Base-by-base conservation (phyloP, 2,113 vertebrate species). In the Craseonycteris thonglongyai region DNA sequence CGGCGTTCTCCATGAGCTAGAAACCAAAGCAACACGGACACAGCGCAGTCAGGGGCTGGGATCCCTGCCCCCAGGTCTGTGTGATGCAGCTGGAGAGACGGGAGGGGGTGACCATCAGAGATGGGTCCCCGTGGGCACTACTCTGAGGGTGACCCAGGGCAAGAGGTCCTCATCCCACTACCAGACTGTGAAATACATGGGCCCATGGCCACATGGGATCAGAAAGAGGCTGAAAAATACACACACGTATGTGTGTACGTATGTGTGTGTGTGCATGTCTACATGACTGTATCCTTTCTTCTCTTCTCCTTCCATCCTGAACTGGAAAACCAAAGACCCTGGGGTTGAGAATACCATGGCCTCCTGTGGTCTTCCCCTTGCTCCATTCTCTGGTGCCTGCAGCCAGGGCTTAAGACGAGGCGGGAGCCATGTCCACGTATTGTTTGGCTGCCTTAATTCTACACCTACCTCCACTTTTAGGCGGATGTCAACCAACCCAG, bases 1-100 rank as follows among this genome's bases (percentile, higher is more conserved):
- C 98, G 2, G 98, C 98, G 7, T 99, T 99, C 96, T 98, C 98
- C 97, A 99, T 98, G 59, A 99, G 98, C 99, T 99, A 87, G 90
- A 97, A 96, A 78, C 0, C 87, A 49, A 49, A 88, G 40, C 14
- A 33, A 88, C 56, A 97, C 3, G 90, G 93, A 97, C 75, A 88
- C 33, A 51, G 49, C 1, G 13, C 13, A 28, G 78, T 97, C 85
- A 96, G 79, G 38, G 79, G 28, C 16, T 19, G 30, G 66, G 33
- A 7, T 21, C 15, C 1, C 40, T 13, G 22, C 12, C 35, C 33
- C 3, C 2, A 0, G 22, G 22, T 5, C 40, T 35, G 22, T 4
- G 47, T 54, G 14, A 7, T 19, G 30, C 0, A 13, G 6, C n/a
- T n/a, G 21, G 40, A 56, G 13, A 65, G 35, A 9, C 42, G 58